Base-by-base conservation (phyloP, 2,113 vertebrate genomes). In the Elachura formosa region DNA sequence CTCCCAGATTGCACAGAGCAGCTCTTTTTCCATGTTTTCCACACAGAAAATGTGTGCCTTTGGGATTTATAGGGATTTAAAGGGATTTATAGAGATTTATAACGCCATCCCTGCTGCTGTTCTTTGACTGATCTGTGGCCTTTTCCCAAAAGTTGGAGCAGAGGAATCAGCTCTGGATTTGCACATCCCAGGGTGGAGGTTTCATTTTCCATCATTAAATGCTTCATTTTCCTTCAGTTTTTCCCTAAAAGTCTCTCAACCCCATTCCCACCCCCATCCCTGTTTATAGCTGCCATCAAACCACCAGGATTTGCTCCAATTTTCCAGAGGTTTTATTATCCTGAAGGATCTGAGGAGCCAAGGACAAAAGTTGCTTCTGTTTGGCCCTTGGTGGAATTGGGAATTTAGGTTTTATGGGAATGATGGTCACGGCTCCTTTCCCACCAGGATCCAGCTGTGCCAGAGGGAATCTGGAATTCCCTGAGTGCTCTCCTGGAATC, bases 11-110 rank as follows among this genome's bases (percentile, higher is more conserved):
- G 34, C 29, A 8, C 18, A 2, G 29, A 36, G 12, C 33, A 12
- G 10, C 36, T 51, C 72, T 52, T 59, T 10, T 33, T 76, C 72
- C 12, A 0, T 19, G 45, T 61, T 83, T 71, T 61, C 79, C 6
- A 1, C 25, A 16, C 0, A 21, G 66, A 34, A 48, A 81, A n/a
- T 0, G 0, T 2, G 1, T 3, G 0, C 28, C n/a, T 80, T 80
- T 67, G 40, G 77, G 77, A 55, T 64, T 74, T 34, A 9, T 54
- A 14, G 36, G 49, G 38, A 26, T 72, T 73, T 55, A 7, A 22
- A 10, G 33, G 58, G 69, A 55, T n/a, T 72, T 41, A 8, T 25
- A 20, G 56, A 45, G 78, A 63, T n/a, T 63, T 43, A 11, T 22
- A 9, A 14, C 21, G 29, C 61, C 14, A 14, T 36, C 55, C 89